Conservation (phyloP, 1,140 invertebrate species). For the Musca domestica region DNA sequence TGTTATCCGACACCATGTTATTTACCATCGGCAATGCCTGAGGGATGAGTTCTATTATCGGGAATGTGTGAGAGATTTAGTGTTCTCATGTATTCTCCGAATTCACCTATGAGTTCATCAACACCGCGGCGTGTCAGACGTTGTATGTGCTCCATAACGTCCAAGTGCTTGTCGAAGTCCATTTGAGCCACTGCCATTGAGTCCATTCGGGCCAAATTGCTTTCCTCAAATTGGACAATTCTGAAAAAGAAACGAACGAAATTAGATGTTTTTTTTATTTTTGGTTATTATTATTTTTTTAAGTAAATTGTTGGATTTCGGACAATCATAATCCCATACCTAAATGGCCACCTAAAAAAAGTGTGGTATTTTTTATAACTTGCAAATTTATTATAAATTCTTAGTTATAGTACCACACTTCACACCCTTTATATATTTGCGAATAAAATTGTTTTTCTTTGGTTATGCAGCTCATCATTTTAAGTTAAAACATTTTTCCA, state of each 20-base stretch:
- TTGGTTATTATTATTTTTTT: background rate
- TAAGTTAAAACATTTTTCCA: no score
- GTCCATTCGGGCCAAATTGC: conserved; percentile 39
- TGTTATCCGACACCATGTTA: conserved; percentile 5
- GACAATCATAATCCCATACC: no score
- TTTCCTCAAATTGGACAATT: conserved; percentile 35
- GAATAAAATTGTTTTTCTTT: no score
- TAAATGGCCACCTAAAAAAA: no score
- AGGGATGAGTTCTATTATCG: conserved; percentile 7
- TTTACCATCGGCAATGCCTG: conserved; percentile 2
- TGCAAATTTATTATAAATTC: no score
- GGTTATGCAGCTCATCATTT: no score
- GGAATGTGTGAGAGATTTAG: background rate
- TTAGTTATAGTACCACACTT: no score
- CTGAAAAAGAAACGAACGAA: conserved; percentile 25
- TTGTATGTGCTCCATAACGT: conserved; percentile 43
- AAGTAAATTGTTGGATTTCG: no score
- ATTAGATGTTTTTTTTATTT: background rate
- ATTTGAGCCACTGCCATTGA: conserved; percentile 42
- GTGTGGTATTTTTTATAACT: no score
- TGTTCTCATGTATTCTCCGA: conserved; percentile 12
- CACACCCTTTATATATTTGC: no score
- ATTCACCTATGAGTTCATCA: conserved; percentile 48
- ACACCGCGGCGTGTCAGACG: conserved; percentile 34
- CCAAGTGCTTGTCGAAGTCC: conserved; percentile 39